Conservation (phyloP, 1,140 invertebrate species). For the Streblospio benedicti region DNA sequence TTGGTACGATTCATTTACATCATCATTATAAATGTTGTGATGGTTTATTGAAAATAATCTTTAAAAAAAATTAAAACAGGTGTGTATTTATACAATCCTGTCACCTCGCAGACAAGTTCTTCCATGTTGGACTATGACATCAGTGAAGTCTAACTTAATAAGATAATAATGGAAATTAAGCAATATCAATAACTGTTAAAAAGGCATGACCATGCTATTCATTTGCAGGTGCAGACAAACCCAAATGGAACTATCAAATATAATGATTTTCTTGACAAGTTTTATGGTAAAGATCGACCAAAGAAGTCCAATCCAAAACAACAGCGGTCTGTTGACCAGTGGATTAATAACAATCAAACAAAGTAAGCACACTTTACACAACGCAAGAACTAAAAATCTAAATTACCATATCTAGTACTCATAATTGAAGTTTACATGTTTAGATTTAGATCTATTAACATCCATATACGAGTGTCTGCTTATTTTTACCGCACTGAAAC, state of each 20-base stretch:
- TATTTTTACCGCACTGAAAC: background rate
- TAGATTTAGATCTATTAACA: background rate
- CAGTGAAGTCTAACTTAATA: no score
- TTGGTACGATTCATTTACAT: no score
- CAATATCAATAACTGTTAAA: conserved; percentile 6
- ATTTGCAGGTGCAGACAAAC: conserved; percentile 29
- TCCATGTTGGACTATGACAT: no score
- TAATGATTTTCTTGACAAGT: conserved; percentile 37
- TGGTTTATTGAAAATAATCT: no score
- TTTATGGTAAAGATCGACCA: conserved; percentile 22
- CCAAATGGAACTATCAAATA: conserved; percentile 33
- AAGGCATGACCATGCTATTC: no score
- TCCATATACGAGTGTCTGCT: background rate
- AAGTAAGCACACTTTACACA: background rate
- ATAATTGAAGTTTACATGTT: background rate
- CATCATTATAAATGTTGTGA: no score
- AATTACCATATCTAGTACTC: background rate
- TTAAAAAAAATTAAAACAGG: no score
- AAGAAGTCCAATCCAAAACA: background rate
- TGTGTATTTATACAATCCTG: no score
- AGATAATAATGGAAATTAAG: no score
- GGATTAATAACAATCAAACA: background rate
- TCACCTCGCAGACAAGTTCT: no score
- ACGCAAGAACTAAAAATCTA: background rate
- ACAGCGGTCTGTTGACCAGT: background rate